Percentiles rank a stretch among this genome's conserved stretches.
Conservation (phyloP, 1,140 invertebrate genomes). For the Oncopodura yosiiana region DNA sequence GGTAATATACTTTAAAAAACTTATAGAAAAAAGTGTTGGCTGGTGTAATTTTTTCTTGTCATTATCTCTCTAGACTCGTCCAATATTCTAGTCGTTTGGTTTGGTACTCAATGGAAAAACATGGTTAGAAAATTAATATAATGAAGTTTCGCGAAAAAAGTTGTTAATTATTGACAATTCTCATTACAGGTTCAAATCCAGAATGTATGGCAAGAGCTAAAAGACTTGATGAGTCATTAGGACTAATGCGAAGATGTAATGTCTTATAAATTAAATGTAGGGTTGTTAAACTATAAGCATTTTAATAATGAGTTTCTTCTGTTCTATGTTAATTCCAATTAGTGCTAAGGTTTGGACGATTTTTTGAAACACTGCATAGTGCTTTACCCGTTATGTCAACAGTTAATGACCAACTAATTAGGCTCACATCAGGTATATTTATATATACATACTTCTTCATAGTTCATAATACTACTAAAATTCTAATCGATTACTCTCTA, state of each 20-base stretch:
- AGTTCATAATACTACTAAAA: no score
- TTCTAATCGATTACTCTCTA: no score
- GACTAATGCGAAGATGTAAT: conserved; percentile 31
- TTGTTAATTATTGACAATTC: neutral
- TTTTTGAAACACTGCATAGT: conserved; percentile 65
- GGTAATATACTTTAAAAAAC: conserved; percentile 16
- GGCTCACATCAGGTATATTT: conserved; percentile 56
- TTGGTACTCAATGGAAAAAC: conserved; percentile 21
- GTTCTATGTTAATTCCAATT: conserved; percentile 40
- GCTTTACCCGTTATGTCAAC: conserved; percentile 54
- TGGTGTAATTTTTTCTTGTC: neutral
- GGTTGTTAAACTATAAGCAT: neutral
- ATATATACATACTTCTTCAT: no score
- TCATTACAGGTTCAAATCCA: neutral
- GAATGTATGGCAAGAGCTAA: neutral
- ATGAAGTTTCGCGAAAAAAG: neutral
- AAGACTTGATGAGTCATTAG: conserved; percentile 26
- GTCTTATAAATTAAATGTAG: neutral
- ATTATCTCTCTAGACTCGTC: conserved; percentile 18
- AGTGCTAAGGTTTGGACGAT: conserved; percentile 76
- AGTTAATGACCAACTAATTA: conserved; percentile 58
- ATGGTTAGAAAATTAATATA: conserved; percentile 10
- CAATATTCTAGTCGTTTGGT: conserved; percentile 29
- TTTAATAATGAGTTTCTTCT: conserved; percentile 4
- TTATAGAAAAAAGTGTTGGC: neutral